Conservation (phyloP, 2,113 vertebrate species). For the Turnix velox region DNA sequence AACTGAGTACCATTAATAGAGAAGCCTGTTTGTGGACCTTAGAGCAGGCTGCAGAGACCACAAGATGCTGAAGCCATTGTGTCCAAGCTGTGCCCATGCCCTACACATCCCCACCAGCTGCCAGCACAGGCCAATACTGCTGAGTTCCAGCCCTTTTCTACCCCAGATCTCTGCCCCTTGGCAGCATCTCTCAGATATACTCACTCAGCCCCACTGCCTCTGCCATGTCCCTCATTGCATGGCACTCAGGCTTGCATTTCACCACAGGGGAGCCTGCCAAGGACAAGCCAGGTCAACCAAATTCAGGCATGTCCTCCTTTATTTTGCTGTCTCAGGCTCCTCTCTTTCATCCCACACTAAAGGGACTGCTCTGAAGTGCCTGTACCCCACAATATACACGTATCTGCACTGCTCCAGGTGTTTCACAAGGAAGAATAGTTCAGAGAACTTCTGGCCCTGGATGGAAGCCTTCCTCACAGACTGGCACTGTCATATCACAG, state of each 20-base stretch:
- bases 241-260: background rate
- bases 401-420: background rate
- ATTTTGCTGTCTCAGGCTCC: background rate
- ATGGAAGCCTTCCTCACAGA: background rate
- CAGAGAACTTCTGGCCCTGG: background rate
- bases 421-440: background rate
- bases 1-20: background rate
- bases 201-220: background rate
- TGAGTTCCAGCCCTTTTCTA: background rate
- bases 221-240: background rate
- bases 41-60: background rate
- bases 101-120: background rate
- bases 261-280: background rate
- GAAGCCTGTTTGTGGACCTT: background rate
- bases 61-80: background rate
- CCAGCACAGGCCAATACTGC: background rate
- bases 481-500: background rate
- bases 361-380: background rate
- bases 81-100: background rate
- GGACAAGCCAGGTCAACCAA: background rate
- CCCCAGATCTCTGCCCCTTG: rapidly evolving
- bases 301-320: background rate
- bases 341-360: background rate
- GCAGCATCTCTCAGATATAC: background rate
- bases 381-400: background rate